Percentiles rank a stretch among this genome's conserved stretches.
Conservation (phyloP, 1,140 invertebrate genomes). For the Phenacoccus solenopsis region DNA sequence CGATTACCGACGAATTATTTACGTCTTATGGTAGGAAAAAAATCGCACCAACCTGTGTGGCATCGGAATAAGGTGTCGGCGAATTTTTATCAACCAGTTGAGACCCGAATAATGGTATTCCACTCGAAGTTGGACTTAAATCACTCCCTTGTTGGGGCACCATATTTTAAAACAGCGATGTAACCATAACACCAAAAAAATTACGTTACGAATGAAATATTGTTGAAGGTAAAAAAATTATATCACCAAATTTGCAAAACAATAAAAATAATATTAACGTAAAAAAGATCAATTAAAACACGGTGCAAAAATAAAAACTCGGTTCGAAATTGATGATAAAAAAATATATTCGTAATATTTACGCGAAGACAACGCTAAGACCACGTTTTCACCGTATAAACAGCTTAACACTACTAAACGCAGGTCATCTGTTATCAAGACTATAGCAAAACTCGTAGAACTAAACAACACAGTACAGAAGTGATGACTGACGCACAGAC, state of each 20-base stretch:
- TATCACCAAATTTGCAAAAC: background rate
- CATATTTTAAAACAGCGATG: background rate
- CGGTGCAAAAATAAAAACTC: background rate
- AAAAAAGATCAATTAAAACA: background rate
- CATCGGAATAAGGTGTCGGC: conserved; percentile 87
- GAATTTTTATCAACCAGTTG: conserved; percentile 78
- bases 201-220: background rate
- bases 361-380: background rate
- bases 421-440: background rate
- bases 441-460: background rate
- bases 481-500: conserved; percentile 4
- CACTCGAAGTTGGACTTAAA: conserved; percentile 5
- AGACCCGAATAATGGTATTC: conserved; percentile 57
- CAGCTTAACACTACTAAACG: conserved; percentile 16
- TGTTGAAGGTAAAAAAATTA: background rate
- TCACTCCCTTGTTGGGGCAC: conserved; percentile 15
- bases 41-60: conserved; percentile 70
- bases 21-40: too few species aligned
- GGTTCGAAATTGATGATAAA: background rate
- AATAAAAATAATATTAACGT: background rate
- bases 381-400: conserved; percentile 6
- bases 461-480: conserved; percentile 6
- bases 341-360: background rate
- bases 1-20: background rate
- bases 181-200: background rate